Evolutionary conservation across 2,888 invertebrate genomes (phyloP).

Genomic region (Lasioglossum vierecki): DNA sequence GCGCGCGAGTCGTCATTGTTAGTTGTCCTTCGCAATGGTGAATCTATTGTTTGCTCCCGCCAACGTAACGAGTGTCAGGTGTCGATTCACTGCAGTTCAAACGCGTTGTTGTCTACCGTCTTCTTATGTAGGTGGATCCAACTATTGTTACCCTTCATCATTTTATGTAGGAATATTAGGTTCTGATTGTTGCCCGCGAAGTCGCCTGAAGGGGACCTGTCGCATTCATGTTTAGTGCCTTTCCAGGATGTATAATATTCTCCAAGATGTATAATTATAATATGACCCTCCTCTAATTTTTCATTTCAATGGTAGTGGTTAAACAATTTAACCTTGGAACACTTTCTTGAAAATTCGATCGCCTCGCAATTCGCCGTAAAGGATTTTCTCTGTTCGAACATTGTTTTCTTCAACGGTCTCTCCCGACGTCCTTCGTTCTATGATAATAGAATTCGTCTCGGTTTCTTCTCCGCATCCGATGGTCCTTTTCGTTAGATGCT

Average conservation of each 20-base stretch:
- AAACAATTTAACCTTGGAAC: background rate
- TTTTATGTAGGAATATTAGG: conserved; percentile 38
- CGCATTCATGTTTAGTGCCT: background rate
- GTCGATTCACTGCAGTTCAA: conserved; percentile 45
- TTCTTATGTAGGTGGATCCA: conserved; percentile 37
- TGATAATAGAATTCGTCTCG: conserved; percentile 36
- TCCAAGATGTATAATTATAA: no score
- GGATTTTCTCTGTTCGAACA: background rate
- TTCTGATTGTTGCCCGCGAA: conserved; percentile 34
- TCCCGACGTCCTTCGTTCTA: conserved; percentile 37
- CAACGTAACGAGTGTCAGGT: conserved; percentile 58
- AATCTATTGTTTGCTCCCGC: conserved; percentile 50
- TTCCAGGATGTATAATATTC: no score
- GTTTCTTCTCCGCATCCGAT: conserved; percentile 42
- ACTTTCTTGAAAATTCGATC: background rate
- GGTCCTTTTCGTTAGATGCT: conserved; percentile 46
- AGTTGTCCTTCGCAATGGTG: conserved; percentile 52
- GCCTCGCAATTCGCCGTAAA: background rate
- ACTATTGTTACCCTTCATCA: conserved; percentile 40
- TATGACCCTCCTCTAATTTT: no score
- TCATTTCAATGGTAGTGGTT: no score
- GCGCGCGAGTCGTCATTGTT: conserved; percentile 40
- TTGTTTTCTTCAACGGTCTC: conserved; percentile 8
- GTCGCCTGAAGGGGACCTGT: conserved; percentile 6
- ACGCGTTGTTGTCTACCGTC: conserved; percentile 46